Percentiles rank a stretch among this genome's conserved stretches.
These are phyloP conservation scores for Leptopilina clavipes DNA, from an alignment of 1,140 invertebrate species.

Conservation along the genomic window DNA sequence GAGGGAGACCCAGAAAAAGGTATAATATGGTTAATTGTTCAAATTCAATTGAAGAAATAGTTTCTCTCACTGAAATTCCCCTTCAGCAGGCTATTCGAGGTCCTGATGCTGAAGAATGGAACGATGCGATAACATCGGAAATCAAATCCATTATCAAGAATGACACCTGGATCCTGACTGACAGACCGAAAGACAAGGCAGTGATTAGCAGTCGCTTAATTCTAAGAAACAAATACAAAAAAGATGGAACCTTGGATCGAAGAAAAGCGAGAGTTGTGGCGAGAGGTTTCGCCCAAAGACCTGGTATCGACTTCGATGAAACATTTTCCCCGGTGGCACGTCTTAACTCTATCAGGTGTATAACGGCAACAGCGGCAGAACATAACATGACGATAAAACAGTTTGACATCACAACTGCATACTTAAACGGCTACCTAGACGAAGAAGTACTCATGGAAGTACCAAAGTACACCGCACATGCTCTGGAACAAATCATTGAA, in stretches of 20 bases:
- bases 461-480: neutral
- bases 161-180: neutral
- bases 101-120: neutral
- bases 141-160: slow-evolving; percentile 1
- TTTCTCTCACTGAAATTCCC: neutral
- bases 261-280: neutral
- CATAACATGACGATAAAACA: neutral
- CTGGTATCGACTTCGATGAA: neutral
- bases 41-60: neutral
- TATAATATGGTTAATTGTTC: neutral
- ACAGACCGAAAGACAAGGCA: neutral
- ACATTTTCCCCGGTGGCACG: neutral
- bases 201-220: neutral
- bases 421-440: neutral
- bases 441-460: neutral
- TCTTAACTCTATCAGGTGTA: neutral
- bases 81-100: neutral
- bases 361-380: neutral
- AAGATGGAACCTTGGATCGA: neutral
- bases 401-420: neutral
- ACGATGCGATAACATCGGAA: neutral
- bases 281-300: neutral
- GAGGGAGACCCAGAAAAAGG: neutral
- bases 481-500: neutral
- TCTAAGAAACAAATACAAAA: neutral